phyloP scores from a whole-genome alignment of 2,797 vertebrate species.

The Remorina albescens region DNA sequence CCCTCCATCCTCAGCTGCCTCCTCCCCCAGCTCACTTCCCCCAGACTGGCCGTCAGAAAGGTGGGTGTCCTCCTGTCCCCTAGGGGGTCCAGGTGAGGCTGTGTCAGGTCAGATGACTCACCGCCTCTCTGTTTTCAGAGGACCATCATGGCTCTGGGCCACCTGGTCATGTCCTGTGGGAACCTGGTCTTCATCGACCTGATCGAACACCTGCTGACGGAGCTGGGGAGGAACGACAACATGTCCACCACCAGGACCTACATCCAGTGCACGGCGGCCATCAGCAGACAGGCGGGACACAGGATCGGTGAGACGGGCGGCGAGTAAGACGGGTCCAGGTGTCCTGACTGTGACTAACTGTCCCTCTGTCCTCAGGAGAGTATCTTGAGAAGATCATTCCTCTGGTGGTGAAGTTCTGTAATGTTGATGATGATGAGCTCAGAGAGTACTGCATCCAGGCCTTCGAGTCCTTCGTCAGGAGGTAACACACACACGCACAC shows the following conservation, averaged over 20 bases:
- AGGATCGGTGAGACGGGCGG: constrained; percentile 91
- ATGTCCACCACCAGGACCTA: constrained; percentile 99
- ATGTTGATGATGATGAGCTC: constrained; percentile 97
- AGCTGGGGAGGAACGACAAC: constrained; percentile 97
- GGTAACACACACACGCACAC: constrained; percentile 76
- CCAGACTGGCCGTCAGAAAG: constrained; percentile 97
- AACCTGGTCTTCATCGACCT: constrained; percentile 98
- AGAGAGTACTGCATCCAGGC: constrained; percentile 99
- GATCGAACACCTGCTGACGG: constrained; percentile 96
- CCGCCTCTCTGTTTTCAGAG: constrained; percentile 49
- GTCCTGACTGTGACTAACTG: no score
- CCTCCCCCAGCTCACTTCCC: constrained; percentile 98
- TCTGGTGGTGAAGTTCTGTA: constrained; percentile 98
- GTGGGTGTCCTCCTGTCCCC: constrained; percentile 30
- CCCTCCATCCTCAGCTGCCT: constrained; percentile 99
- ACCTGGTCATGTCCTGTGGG: constrained; percentile 99
- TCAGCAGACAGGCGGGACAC: constrained; percentile 99
- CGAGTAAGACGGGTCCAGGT: no score
- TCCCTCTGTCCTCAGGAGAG: constrained; percentile 84
- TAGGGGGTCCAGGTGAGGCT: no score
- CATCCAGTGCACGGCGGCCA: constrained; percentile 99
- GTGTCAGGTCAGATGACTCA: no score
- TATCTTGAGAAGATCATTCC: constrained; percentile 98
- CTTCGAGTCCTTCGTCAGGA: constrained; percentile 98
- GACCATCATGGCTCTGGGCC: constrained; percentile 97